Base-by-base conservation (phyloP, 2,113 vertebrate genomes). In the Xiphorhynchus elegans region DNA sequence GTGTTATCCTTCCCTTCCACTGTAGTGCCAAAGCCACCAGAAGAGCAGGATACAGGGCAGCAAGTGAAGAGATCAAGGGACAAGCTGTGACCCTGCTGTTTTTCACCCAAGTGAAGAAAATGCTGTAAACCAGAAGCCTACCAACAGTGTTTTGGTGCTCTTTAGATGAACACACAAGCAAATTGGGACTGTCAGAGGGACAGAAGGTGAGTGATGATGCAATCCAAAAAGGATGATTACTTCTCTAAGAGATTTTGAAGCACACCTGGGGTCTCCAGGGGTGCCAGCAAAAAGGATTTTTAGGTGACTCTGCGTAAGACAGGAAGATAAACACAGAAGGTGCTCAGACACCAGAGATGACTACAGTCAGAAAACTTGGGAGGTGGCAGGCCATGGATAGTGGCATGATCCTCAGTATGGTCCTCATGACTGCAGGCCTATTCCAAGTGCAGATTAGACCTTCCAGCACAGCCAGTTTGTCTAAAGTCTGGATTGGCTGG, bases 171-270 rank as follows among this genome's bases (percentile, higher is more conserved):
- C 62, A 91, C 64, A 77, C 42, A 91, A 88, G 75, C n/a, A 93
- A 93, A 96, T 86, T 85, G 63, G 76, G 63, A 81, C 81, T 94
- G 77, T 90, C 92, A 86, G 55, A 80, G 49, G 31, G 33, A 85
- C 21, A 40, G 76, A 82, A 86, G 44, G 56, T 88, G 80, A 87
- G 47, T 63, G 81, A 93, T 96, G 87, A n/a, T 94, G 74, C 85
- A 96, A 95, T 82, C 82, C 73, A 9, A 85, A 93, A 47, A 62
- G 37, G 53, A 63, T 79, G 64, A 95, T 75, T 90, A 74, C 63
- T 91, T 95, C 64, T 81, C 53, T 39, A 75, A 89, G 78, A 88
- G 66, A 80, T 84, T 95, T 96, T 55, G 82, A 75, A 59, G 70
- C 59, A 91, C 53, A 93, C 75, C 81, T 97, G 90, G 26, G n/a